Percentiles rank a stretch among this genome's conserved stretches.
phyloP scores from a whole-genome alignment of 2,888 invertebrate genomes.

The Patella pellucida region DNA sequence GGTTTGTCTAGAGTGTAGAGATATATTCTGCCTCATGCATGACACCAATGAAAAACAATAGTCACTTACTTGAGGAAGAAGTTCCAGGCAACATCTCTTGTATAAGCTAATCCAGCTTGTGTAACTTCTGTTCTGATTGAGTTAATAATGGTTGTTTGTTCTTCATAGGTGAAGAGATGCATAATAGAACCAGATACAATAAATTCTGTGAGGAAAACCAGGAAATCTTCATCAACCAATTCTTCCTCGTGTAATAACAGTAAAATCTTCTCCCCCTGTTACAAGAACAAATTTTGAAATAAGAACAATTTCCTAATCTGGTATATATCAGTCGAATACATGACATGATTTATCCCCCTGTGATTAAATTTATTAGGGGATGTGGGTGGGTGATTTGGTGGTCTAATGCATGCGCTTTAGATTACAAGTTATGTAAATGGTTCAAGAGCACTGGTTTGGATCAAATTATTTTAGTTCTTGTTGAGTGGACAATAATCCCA shows the following conservation, averaged over 20 bases:
- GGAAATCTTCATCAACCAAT: slow-evolving; percentile 64
- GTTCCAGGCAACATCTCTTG: slow-evolving; percentile 70
- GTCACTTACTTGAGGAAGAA: slow-evolving; percentile 67
- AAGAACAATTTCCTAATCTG: no score
- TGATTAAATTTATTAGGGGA: not conserved
- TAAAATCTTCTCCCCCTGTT: slow-evolving; percentile 67
- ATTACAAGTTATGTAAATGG: no score
- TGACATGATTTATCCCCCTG: no score
- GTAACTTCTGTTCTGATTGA: slow-evolving; percentile 70
- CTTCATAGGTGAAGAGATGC: slow-evolving; percentile 68
- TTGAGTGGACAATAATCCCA: no score
- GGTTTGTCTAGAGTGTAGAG: no score
- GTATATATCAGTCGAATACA: no score
- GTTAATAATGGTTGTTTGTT: slow-evolving; percentile 71
- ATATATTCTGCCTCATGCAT: no score
- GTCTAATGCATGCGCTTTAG: no score
- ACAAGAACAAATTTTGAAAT: not conserved
- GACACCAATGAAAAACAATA: no score
- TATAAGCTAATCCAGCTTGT: slow-evolving; percentile 69
- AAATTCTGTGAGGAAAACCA: slow-evolving; percentile 69
- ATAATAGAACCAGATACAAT: slow-evolving; percentile 66
- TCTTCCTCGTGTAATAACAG: slow-evolving; percentile 68
- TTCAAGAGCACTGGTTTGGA: no score
- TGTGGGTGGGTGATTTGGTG: not conserved
- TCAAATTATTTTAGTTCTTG: no score